A percentile compares a stretch with the other conserved stretches of the same genome.
These are phyloP conservation scores for Plectrocnemia conspersa DNA, from an alignment of 1,140 invertebrate species.

Conservation along the genomic window DNA sequence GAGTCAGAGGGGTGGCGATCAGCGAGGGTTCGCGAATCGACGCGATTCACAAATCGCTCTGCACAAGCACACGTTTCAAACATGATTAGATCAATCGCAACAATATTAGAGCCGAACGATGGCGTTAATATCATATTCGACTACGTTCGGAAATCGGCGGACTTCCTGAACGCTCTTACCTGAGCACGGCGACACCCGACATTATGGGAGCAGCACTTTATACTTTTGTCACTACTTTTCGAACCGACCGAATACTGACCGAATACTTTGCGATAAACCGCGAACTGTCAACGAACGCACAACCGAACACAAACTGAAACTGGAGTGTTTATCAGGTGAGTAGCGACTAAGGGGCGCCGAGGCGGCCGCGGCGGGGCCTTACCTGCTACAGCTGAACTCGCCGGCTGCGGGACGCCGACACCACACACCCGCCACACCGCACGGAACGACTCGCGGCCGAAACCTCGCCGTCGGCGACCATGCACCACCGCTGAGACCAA, in stretches of 20 bases:
- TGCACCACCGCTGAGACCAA: neutral
- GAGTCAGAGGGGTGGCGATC: too few relatives aligned
- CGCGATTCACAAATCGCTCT: too few relatives aligned
- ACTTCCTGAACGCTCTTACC: conserved; percentile 31
- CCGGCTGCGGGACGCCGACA: neutral
- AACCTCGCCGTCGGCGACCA: neutral
- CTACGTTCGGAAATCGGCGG: conserved; percentile 26
- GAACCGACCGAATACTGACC: conserved; percentile 14
- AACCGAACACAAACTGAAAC: neutral
- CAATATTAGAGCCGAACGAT: conserved; percentile 15
- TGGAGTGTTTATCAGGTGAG: conserved; percentile 6
- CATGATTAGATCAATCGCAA: neutral
- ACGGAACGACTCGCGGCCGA: neutral
- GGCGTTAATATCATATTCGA: conserved; percentile 32
- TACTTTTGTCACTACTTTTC: conserved; percentile 31
- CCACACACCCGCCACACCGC: neutral
- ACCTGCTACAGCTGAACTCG: neutral
- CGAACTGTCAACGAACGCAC: too few relatives aligned
- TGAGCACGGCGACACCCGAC: conserved; percentile 26
- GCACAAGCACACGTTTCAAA: neutral
- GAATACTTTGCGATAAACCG: conserved; percentile 5
- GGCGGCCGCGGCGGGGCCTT: conserved; percentile 2
- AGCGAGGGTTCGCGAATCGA: too few relatives aligned
- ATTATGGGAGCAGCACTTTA: conserved; percentile 27
- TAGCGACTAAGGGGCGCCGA: neutral